A percentile compares a stretch with the other conserved stretches of the same genome.
phyloP scores from a whole-genome alignment of 92 coral and sea anemone genomes.

The Pocillopora meandrina region DNA sequence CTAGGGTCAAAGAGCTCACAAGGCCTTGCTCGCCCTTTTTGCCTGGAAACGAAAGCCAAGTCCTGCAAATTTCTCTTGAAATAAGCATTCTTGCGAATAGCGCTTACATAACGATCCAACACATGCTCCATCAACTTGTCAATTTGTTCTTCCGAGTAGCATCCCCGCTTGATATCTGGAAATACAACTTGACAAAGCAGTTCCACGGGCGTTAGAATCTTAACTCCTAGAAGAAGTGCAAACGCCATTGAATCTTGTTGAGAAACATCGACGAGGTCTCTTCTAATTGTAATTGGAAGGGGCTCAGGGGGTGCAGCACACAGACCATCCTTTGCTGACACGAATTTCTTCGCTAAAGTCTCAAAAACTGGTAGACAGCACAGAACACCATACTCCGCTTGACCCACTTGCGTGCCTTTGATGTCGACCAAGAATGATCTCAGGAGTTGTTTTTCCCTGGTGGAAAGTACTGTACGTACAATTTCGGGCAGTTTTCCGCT shows the following conservation, averaged over 20 bases:
- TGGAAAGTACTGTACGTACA: not conserved
- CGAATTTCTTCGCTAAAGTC: slow-evolving; percentile 38
- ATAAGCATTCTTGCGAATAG: not conserved
- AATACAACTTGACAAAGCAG: slow-evolving; percentile 42
- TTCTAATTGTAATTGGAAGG: slow-evolving; percentile 44
- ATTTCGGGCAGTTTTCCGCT: not conserved
- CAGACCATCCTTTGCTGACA: slow-evolving; percentile 8
- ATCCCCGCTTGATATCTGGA: slow-evolving; percentile 38
- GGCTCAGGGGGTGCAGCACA: slow-evolving; percentile 49
- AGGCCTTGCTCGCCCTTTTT: slow-evolving; percentile 33
- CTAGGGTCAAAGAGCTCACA: slow-evolving; percentile 70
- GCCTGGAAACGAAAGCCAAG: slow-evolving; percentile 52
- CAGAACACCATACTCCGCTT: not conserved
- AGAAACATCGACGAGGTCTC: slow-evolving; percentile 54
- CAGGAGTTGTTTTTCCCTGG: slow-evolving; percentile 41
- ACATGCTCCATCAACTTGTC: slow-evolving; percentile 48
- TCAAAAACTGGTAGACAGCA: slow-evolving; percentile 59
- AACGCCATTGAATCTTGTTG: slow-evolving; percentile 41
- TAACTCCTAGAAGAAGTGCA: slow-evolving; percentile 54
- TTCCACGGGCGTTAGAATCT: slow-evolving; percentile 27
- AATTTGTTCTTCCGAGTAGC: slow-evolving; percentile 50
- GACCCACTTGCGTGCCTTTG: not conserved
- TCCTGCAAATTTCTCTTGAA: slow-evolving; percentile 16
- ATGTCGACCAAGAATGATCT: slow-evolving; percentile 51
- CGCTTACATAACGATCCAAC: slow-evolving; percentile 28